phyloP scores from a whole-genome alignment of 2,113 vertebrate genomes.

The Thinocorus orbignyianus region DNA sequence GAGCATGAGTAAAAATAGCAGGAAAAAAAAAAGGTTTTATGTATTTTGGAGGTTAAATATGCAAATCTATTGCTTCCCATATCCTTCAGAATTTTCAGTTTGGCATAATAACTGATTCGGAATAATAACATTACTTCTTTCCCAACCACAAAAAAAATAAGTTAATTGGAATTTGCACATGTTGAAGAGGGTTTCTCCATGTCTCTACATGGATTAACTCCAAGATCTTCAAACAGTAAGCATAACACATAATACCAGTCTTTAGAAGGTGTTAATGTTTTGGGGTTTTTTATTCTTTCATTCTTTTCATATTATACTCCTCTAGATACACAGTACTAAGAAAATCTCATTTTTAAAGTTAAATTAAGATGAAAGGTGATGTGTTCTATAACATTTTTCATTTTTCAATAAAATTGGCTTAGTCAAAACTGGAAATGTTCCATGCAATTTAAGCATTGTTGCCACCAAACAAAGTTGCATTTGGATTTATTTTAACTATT shows the following conservation, averaged over 20 bases:
- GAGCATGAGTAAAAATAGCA: neutral
- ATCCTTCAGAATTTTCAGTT: neutral
- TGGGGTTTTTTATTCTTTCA: neutral
- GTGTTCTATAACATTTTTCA: neutral
- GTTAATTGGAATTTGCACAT: fast-evolving
- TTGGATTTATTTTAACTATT: neutral
- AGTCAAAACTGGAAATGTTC: neutral
- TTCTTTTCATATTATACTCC: neutral
- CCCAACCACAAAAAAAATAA: neutral
- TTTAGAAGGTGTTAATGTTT: neutral
- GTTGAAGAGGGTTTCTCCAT: neutral
- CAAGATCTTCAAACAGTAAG: neutral
- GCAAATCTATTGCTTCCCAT: neutral
- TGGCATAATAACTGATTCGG: neutral
- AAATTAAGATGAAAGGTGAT: neutral
- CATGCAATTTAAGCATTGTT: neutral
- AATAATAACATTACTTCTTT: neutral
- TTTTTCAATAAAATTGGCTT: neutral
- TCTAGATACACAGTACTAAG: neutral
- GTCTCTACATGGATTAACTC: neutral
- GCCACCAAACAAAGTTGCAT: fast-evolving
- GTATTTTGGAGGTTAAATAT: neutral
- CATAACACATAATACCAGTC: neutral
- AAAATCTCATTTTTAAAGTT: neutral
- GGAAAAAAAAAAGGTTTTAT: neutral